Conservation (phyloP, 2,888 invertebrate species). For the Myopa tessellatipennis region DNA sequence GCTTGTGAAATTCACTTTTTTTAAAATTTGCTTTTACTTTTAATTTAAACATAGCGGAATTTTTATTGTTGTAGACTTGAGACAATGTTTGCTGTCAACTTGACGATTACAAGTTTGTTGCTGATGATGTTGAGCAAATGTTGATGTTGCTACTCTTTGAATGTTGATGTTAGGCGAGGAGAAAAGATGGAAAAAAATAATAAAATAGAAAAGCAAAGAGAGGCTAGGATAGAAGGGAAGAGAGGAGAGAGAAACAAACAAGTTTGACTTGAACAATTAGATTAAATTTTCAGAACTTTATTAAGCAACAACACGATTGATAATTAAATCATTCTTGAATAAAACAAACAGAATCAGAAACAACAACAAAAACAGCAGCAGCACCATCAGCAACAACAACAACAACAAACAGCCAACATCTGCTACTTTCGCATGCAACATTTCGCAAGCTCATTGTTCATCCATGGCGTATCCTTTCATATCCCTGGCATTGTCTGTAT, state of each 20-base stretch:
- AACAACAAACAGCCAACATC: slow-evolving; percentile 12
- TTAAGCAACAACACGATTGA: too few species aligned
- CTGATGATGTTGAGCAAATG: slow-evolving; percentile 24
- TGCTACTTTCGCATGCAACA: slow-evolving; percentile 7
- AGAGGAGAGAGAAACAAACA: too few species aligned
- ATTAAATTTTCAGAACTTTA: too few species aligned
- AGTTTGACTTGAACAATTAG: too few species aligned
- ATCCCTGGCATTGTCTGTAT: slow-evolving; percentile 2
- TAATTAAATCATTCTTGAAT: too few species aligned
- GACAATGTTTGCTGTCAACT: slow-evolving; percentile 14
- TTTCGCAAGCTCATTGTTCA: background rate
- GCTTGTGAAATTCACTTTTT: background rate
- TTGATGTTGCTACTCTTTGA: background rate
- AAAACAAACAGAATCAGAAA: background rate
- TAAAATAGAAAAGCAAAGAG: too few species aligned
- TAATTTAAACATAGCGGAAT: background rate
- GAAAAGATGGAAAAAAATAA: too few species aligned
- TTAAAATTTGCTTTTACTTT: background rate
- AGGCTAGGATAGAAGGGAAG: too few species aligned
- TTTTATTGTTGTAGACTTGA: slow-evolving; percentile 6
- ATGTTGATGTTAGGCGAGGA: background rate
- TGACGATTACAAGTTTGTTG: background rate
- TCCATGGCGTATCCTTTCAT: background rate
- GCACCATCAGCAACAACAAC: background rate
- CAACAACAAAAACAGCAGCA: background rate